These are phyloP conservation scores for Trachelus stipa DNA, from an alignment of 2,888 invertebrate genomes.

Conservation along the genomic window DNA sequence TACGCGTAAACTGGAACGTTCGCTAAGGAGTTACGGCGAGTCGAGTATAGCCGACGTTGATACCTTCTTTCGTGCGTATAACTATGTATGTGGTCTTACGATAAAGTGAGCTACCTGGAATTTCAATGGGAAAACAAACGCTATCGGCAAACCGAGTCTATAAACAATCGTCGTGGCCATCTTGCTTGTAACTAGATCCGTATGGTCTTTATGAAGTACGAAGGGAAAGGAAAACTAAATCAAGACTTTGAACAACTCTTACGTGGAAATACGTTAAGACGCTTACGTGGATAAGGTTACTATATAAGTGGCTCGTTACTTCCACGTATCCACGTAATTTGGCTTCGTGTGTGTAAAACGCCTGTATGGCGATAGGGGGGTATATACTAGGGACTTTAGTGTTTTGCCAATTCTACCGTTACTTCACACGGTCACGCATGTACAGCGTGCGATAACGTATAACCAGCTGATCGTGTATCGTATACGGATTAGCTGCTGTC, in stretches of 20 bases:
- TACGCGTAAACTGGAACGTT: neutral
- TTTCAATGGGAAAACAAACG: neutral
- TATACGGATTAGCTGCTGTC: neutral
- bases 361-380: neutral
- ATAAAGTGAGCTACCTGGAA: neutral
- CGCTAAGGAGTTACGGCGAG: neutral
- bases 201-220: neutral
- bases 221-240: neutral
- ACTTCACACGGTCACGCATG: neutral
- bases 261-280: neutral
- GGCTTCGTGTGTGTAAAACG: neutral
- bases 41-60: neutral
- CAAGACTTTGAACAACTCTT: neutral
- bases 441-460: neutral
- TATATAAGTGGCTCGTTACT: neutral
- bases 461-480: neutral
- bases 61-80: neutral
- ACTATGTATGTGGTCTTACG: neutral
- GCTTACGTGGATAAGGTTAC: neutral
- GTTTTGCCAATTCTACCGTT: neutral
- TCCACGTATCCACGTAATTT: neutral
- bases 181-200: neutral
- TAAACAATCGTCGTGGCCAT: neutral
- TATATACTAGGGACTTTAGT: neutral
- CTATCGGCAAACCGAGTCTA: neutral